Conservation (phyloP, 2,797 vertebrate species). For the Coreius guichenoti region DNA sequence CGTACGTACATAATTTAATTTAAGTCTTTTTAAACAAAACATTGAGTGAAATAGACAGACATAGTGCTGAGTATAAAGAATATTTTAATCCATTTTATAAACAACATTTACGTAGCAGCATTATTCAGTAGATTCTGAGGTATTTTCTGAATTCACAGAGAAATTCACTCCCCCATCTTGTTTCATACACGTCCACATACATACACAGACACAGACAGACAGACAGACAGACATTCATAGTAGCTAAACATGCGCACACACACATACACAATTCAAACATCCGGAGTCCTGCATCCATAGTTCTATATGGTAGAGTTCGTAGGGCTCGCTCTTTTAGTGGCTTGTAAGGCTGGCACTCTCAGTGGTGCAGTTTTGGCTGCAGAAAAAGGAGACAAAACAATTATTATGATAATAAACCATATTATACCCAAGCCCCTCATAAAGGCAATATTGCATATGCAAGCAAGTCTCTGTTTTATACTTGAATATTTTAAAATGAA, state of each 20-base stretch:
- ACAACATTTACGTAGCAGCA: conserved; percentile 90
- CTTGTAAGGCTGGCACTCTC: conserved; percentile 84
- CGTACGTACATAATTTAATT: too few relatives aligned
- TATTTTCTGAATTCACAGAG: conserved; percentile 86
- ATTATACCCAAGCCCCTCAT: not conserved
- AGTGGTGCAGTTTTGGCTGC: conserved; percentile 97
- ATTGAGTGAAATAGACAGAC: conserved; percentile 43
- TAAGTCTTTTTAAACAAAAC: not conserved
- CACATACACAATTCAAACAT: conserved; percentile 26
- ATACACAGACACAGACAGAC: conserved; percentile 50
- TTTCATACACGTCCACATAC: conserved; percentile 61
- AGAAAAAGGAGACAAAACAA: conserved; percentile 60
- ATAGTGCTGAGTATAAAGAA: conserved; percentile 72
- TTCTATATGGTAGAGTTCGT: conserved; percentile 65
- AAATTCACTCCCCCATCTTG: conserved; percentile 67
- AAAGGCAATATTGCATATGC: not conserved
- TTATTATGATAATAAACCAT: conserved; percentile 12
- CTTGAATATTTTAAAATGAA: not conserved
- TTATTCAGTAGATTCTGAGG: conserved; percentile 90
- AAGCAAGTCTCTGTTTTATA: not conserved
- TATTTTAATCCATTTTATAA: conserved; percentile 82
- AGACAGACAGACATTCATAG: conserved; percentile 43
- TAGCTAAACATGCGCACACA: conserved; percentile 23
- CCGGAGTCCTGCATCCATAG: conserved; percentile 68
- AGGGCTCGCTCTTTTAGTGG: conserved; percentile 75